Evolutionary conservation across 2,888 invertebrate genomes (phyloP), one percentile per base, ranked within the genome.

Genomic region (Syrista parreyssii): DNA sequence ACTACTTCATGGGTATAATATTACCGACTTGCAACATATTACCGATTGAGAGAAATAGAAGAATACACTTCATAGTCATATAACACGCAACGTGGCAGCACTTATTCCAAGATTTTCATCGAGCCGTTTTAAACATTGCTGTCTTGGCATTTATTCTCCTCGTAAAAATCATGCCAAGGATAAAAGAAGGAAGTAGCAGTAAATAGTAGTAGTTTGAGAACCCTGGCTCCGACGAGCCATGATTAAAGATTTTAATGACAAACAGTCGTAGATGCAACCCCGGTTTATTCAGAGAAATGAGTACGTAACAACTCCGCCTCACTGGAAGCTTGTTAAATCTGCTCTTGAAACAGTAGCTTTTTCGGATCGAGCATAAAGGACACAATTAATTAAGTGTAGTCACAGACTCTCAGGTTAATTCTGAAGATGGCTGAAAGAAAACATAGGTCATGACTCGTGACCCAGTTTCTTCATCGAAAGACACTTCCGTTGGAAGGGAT

Each of bases 381-480:
- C 23, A 55, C 23, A 55, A 55, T 55, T 55, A 55, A 55, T 55
- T 23, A 55, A 23, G 55, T 23, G 55, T 23, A 23, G 23, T 23
- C 55, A 23, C 23, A 55, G 55, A 23, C 15, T 55, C 55, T 55
- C 23, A 9, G 23, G 23, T 55, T 55, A 55, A 55, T 9, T 55
- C 23, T 55, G 23, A 55, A 55, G 55, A 55, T 55, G 6, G 9
- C 23, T 55, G 9, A 9, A 55, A 55, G 23, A 55, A 55, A 23
- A 6, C 9, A 55, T 55, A 86, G 85, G 84, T 84, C 83, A 82
- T 73, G 80, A 80, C 84, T 85, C 84, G 82, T 87, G 87, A 87
- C 87, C 87, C 78, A 87, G 80, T 86, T 86, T 78, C 76, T 76
- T 79, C 84, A 86, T 86, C 85, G 84, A 87, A 84, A 85, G 84